Evolutionary conservation across 2,888 invertebrate genomes (phyloP).

Genomic region (Hedychridium roseum): DNA sequence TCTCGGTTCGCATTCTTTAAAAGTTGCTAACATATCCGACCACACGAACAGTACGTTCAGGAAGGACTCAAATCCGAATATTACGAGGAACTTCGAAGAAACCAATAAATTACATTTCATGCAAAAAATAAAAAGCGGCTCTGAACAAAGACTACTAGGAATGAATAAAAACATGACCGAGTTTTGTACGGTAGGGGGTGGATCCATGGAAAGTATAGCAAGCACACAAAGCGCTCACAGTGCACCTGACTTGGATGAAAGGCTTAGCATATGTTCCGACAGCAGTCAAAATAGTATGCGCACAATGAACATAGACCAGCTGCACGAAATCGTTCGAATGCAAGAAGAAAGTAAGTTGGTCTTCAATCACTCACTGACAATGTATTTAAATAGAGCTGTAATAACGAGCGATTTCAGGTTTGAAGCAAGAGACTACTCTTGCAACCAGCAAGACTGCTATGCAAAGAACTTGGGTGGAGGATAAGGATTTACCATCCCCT

Average conservation of each 20-base stretch:
- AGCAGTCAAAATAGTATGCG: conserved; percentile 48
- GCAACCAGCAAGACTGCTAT: conserved; percentile 38
- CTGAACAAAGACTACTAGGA: conserved; percentile 51
- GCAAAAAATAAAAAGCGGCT: conserved; percentile 50
- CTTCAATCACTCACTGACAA: too few species aligned
- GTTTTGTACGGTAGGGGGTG: conserved; percentile 38
- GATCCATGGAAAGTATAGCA: conserved; percentile 59
- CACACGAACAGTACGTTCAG: conserved; percentile 29
- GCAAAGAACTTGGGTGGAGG: conserved; percentile 49
- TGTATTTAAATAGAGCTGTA: too few species aligned
- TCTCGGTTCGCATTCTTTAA: conserved; percentile 47
- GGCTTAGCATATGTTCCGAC: conserved; percentile 56
- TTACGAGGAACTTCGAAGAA: conserved; percentile 39
- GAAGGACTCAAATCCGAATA: conserved; percentile 49
- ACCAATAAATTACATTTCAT: conserved; percentile 38
- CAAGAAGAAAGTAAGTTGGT: conserved; percentile 54
- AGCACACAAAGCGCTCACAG: conserved; percentile 58
- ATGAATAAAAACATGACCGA: conserved; percentile 37
- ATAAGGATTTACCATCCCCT: conserved; percentile 51
- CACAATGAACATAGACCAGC: conserved; percentile 46
- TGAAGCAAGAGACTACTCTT: conserved; percentile 42
- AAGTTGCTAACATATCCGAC: conserved; percentile 12
- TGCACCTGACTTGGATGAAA: conserved; percentile 59
- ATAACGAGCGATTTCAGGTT: too few species aligned
- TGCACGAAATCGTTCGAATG: conserved; percentile 47